Base-by-base conservation (phyloP, 2,113 vertebrate genomes). In the Salvelinus sp. region DNA sequence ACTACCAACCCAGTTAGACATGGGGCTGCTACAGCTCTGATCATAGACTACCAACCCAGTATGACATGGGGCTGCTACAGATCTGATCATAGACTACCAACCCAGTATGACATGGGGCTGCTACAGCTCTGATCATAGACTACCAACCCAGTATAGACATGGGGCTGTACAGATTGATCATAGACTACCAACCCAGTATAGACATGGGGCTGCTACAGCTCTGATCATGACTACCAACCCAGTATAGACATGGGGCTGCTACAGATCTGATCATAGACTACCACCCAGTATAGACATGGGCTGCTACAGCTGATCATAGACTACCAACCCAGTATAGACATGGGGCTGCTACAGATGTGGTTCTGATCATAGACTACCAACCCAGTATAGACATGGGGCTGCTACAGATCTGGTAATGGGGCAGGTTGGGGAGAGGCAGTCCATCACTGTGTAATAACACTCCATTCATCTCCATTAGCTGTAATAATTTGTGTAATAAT, bases 381-480 rank as follows among this genome's bases (percentile, higher is more conserved):
- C n/a, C 44, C 9, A 68, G 0, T 63, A 73, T 54, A 54, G 50
- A 1, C 14, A 54, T 54, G 38, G 1, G 2, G 38, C 3, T 54
- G 3, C 50, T 54, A 1, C 50, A 13, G 50, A 14, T 54, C 50
- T 25, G 77, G 4, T 22, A 62, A 22, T 62, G 58, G 7, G 58
- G n/a, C 18, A 23, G 38, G 50, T 4, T 16, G 33, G 72, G 88
- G 77, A 77, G 78, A 86, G 81, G 89, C 87, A 82, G 88, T 93
- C 89, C 44, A 0, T 89, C 84, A 90, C 82, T 88, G 82, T 16
- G 78, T 84, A 81, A 82, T 73, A 90, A 88, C 87, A 58, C 33
- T 48, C 71, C 48, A 50, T 86, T 65, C 48, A 79, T 83, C 85
- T 76, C 64, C 38, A 76, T 87, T 66, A 86, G 66, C 73, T 77